Base-by-base conservation (phyloP, 2,888 invertebrate genomes). In the Leptopilina drosophilae region DNA sequence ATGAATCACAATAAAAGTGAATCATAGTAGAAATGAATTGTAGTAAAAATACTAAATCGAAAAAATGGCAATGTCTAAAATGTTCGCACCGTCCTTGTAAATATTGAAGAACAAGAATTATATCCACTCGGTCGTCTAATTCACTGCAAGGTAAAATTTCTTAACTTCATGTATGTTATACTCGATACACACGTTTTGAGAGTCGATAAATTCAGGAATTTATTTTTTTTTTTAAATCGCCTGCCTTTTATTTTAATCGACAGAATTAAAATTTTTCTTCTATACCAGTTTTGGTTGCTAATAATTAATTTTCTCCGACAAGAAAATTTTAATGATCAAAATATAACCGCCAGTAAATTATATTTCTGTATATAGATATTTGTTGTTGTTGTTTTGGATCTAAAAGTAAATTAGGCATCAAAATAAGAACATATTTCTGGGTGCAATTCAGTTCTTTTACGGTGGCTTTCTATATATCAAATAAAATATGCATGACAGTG, bases 41-140 rank as follows among this genome's bases (percentile, higher is more conserved):
- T 46, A 11, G n/a, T 59, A n/a, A 59, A 15, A 15, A n/a, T 59
- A 8, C 8, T 67, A 20, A 8, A 20, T 7, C 15, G 15, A 12
- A 49, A 3, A 20, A 14, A 14, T 14, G 15, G 49, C 26, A 49
- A 26, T 62, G 14, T 11, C 1, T 69, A 53, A 20, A 15, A 53
- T 69, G 49, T 20, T 14, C 14, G 26, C 20, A 14, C 14, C 26
- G 53, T 69, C 69, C 69, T 69, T 53, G 69, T 26, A 26, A 69
- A 69, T 69, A 69, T 69, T 14, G 69, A 69, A 69, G 69, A 69
- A 69, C 14, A 26, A 69, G 62, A 20, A 59, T 59, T 59, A 49
- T 67, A 42, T 67, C 12, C 11, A 65, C 40, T 40, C 67, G 49
- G 15, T 49, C 67, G 53, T 26, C 26, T 53, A 69, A 69, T 14